Conservation (phyloP, 53 echinoderm and acorn worm genomes). For the Mesocentrotus franciscanus region DNA sequence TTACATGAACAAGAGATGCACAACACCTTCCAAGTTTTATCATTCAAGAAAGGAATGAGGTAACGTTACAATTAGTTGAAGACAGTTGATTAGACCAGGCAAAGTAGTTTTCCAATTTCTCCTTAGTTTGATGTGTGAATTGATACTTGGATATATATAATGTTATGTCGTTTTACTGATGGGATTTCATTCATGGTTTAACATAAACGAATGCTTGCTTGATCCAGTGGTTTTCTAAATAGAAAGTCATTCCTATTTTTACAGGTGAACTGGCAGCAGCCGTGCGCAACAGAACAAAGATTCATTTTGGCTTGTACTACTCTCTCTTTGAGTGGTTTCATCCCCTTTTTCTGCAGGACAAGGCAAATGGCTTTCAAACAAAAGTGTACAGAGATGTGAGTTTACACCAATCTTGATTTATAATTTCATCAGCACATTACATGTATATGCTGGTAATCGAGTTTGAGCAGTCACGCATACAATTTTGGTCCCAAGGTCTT, state of each 20-base stretch:
- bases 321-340: conserved; percentile 96
- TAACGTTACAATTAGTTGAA: no score
- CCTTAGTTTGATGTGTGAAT: no score
- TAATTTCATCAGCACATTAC: not conserved
- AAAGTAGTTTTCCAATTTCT: no score
- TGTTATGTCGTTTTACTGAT: no score
- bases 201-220: no score
- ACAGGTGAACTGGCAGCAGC: conserved; percentile 76
- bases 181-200: no score
- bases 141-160: no score
- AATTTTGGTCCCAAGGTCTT: not conserved
- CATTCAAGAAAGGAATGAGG: no score
- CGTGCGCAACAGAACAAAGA: conserved; percentile 74
- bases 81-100: no score
- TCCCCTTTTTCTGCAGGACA: conserved; percentile 81
- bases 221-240: no score
- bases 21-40: no score
- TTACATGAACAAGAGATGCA: no score
- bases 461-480: not conserved
- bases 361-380: conserved; percentile 74
- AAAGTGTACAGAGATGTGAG: conserved; percentile 77
- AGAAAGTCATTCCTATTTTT: not conserved
- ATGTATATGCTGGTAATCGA: not conserved
- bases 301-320: conserved; percentile 93
- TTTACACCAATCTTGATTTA: not conserved